Base-by-base conservation (phyloP, 2,888 invertebrate species). In the Furcula furcula region DNA sequence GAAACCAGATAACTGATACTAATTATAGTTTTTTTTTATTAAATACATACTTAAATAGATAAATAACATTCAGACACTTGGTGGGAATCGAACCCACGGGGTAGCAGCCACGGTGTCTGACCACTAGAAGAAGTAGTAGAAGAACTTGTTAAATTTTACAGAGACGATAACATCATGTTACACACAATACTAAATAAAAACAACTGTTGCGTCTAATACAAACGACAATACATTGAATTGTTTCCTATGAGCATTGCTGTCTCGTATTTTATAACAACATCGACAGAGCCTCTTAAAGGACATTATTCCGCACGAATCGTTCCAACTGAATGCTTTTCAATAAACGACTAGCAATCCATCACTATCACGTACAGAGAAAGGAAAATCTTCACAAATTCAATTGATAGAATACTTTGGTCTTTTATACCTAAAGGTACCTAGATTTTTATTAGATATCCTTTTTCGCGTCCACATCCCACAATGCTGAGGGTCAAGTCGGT, bases 341-440 rank as follows among this genome's bases (percentile, higher is more conserved):
- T 68, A 65, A 60, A 59, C 47, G 50, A 37, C 11, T 39, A 30
- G 59, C 56, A 60, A 76, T 76, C 71, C 73, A 76, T 76, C 76
- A 68, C 70, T 64, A 66, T 76, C 76, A 73, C 49, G 44, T 50
- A 46, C 73, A 73, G 73, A 51, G 61, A 56, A 55, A 55, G 57
- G 68, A 60, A 64, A 59, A 53, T 65, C 54, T 61, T 50, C 41
- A 51, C 54, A 60, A 56, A 63, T 51, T 49, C 45, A 34, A 43
- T 26, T 36, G 33, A 29, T 45, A 25, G 49, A 55, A 59, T 44
- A 54, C 46, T 29, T 49, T 50, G 34, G 37, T 40, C 43, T 46
- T 48, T 49, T 25, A 21, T 29, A 18, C 12, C 28, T 11, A 33
- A 9, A 21, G 2, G 20, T 4, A 7, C 4, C 7, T 26, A 30